Percentiles rank a stretch among this genome's conserved stretches.
phyloP scores from a whole-genome alignment of 2,113 vertebrate species.

The Misgurnus anguillicaudatus region DNA sequence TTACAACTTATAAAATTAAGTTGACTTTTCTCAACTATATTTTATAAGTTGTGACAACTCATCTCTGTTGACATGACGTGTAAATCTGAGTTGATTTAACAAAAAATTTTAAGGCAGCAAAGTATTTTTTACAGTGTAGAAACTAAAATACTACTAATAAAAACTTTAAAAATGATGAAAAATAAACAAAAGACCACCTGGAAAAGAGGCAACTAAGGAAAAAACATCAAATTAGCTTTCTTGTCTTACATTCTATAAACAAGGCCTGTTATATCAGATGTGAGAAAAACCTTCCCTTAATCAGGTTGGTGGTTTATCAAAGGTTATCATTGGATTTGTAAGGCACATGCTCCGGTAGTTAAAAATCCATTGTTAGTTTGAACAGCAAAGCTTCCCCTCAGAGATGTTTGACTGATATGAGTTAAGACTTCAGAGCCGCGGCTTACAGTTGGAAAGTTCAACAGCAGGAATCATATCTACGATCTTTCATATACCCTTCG shows the following conservation, averaged over 20 bases:
- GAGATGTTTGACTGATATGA: neutral
- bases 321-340: slow-evolving; percentile 27
- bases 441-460: neutral
- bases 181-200: no score
- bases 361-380: slow-evolving; percentile 27
- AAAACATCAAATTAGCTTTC: no score
- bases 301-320: neutral
- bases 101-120: no score
- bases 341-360: slow-evolving; percentile 5
- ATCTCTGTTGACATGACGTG: no score
- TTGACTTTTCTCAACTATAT: no score
- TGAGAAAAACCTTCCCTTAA: neutral
- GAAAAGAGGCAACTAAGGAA: no score
- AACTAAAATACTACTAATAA: no score
- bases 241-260: neutral
- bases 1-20: no score
- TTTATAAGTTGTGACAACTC: no score
- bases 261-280: neutral
- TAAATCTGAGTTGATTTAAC: no score
- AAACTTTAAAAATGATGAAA: no score
- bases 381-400: slow-evolving; percentile 14
- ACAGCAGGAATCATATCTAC: slow-evolving; percentile 23
- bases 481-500: slow-evolving; percentile 45
- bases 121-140: no score
- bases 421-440: neutral